Percentiles rank a stretch among this genome's conserved stretches.
These are phyloP conservation scores for Callimorpha dominula DNA, from an alignment of 2,888 invertebrate genomes.

Conservation along the genomic window DNA sequence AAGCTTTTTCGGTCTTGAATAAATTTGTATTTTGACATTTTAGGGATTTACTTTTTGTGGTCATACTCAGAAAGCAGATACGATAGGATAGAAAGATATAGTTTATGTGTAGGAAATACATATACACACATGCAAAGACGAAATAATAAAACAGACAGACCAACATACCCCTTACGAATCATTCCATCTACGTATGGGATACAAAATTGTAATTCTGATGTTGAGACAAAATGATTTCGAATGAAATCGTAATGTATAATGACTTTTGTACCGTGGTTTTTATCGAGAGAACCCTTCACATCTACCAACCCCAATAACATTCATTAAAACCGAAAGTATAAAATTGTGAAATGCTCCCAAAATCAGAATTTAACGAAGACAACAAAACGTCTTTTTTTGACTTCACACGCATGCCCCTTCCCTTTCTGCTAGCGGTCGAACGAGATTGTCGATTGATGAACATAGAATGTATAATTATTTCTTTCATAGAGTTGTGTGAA, in stretches of 20 bases:
- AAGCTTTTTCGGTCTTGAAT: background rate
- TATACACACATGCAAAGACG: constrained; percentile 5
- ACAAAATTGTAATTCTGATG: constrained; percentile 42
- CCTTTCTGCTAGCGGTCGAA: constrained; percentile 43
- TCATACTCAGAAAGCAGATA: too few relatives aligned
- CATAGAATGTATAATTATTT: background rate
- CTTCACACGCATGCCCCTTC: constrained; percentile 55
- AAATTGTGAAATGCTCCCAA: constrained; percentile 36
- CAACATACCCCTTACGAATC: constrained; percentile 6
- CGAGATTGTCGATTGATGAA: constrained; percentile 57
- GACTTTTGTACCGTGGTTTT: background rate
- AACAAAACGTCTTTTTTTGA: too few relatives aligned
- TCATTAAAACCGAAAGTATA: background rate
- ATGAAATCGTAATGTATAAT: background rate
- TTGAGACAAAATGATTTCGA: constrained; percentile 38
- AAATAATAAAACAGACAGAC: constrained; percentile 1
- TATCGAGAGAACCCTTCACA: background rate
- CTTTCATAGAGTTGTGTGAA: background rate
- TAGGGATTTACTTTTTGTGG: too few relatives aligned
- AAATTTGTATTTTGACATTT: too few relatives aligned
- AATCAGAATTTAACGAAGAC: constrained; percentile 47
- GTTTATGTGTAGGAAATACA: background rate
- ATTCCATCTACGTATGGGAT: constrained; percentile 4
- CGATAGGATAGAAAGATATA: background rate
- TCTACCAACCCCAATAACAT: background rate